These are phyloP conservation scores for Oryzias woworae DNA, from an alignment of 2,113 vertebrate species.

Conservation along the genomic window DNA sequence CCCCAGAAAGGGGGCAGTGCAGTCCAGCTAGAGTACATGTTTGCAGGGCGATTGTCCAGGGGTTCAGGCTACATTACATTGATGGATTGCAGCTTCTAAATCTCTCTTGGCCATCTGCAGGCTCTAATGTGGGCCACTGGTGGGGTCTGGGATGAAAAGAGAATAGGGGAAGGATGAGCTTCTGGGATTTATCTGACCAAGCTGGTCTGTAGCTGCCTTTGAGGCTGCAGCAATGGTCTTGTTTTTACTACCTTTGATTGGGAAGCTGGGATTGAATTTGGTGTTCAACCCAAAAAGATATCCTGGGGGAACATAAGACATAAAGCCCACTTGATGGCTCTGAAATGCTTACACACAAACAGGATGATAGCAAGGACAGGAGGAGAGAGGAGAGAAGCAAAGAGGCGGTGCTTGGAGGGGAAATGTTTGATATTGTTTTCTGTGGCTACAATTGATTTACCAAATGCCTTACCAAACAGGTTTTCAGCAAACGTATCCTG, in stretches of 20 bases:
- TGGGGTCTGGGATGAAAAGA: constrained; percentile 67
- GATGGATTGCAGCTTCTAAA: constrained; percentile 73
- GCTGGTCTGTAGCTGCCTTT: constrained; percentile 41
- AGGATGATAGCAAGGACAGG: constrained; percentile 26
- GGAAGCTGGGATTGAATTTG: constrained; percentile 68
- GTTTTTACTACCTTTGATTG: constrained; percentile 71
- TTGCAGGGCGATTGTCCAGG: constrained; percentile 56
- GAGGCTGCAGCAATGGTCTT: constrained; percentile 37
- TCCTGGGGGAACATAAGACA: constrained; percentile 65
- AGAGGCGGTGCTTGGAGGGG: constrained; percentile 34
- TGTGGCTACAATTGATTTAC: constrained; percentile 73
- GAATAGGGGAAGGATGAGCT: constrained; percentile 69
- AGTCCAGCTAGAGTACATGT: constrained; percentile 58
- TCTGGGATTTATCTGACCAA: constrained; percentile 69
- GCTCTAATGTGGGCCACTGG: constrained; percentile 72
- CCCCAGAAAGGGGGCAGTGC: constrained; percentile 10
- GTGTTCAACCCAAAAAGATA: constrained; percentile 60
- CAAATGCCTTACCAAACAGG: constrained; percentile 62
- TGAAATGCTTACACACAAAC: constrained; percentile 50
- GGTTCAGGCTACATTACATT: constrained; percentile 62
- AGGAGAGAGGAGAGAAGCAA: constrained; percentile 25
- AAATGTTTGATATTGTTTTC: constrained; percentile 58
- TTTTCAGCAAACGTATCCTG: constrained; percentile 56
- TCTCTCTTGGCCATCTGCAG: constrained; percentile 73
- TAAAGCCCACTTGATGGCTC: constrained; percentile 57